These are phyloP conservation scores for Vidua chalybeata DNA, from an alignment of 2,113 vertebrate species.

Conservation along the genomic window DNA sequence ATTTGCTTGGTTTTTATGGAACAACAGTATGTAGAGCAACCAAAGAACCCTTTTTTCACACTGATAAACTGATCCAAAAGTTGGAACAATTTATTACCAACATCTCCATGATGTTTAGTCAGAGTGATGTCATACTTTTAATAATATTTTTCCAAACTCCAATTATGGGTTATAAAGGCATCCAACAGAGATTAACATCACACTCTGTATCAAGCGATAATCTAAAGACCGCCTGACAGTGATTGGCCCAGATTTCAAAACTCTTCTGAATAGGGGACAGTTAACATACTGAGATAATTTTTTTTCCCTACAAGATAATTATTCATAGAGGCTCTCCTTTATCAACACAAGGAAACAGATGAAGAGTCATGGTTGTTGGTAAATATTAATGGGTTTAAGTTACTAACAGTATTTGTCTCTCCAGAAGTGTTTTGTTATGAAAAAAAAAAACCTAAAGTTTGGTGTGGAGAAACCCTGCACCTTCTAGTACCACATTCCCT, in stretches of 20 bases:
- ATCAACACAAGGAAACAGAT: neutral
- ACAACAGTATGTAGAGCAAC: neutral
- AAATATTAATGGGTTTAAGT: neutral
- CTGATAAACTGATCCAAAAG: neutral
- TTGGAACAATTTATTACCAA: neutral
- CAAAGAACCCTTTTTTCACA: neutral
- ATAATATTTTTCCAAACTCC: neutral
- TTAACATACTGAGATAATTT: neutral
- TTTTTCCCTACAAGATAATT: neutral
- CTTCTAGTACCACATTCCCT: neutral
- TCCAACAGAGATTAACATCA: neutral
- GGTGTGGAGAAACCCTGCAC: neutral
- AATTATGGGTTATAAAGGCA: neutral
- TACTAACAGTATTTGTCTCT: constrained; percentile 6
- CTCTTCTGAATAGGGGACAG: neutral
- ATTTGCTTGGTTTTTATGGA: neutral
- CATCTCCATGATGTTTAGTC: neutral
- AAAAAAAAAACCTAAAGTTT: neutral
- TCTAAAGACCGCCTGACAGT: neutral
- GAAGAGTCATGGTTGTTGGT: neutral
- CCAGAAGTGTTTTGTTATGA: constrained; percentile 9
- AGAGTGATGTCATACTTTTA: neutral
- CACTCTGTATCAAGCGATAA: neutral
- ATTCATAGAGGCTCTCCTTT: neutral
- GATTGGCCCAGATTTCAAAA: neutral